Evolutionary conservation across 2,888 invertebrate species (phyloP).

Genomic region (Caenorhabditis sulstoni): DNA sequence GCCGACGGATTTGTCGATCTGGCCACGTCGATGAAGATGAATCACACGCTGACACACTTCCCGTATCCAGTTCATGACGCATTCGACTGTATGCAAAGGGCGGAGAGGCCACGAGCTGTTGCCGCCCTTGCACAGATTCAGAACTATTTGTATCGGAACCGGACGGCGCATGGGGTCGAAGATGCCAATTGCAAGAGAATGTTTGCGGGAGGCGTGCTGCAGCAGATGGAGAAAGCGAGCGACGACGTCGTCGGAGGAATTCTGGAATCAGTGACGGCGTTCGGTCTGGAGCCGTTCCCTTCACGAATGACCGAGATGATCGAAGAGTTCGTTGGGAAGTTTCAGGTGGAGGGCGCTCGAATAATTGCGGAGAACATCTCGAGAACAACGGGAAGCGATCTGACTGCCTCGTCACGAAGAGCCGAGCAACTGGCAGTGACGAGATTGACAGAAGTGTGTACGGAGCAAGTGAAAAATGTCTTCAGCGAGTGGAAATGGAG

Average conservation of each 20-base stretch:
- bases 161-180: constrained; percentile 44
- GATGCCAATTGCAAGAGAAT: constrained; percentile 62
- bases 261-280: constrained; percentile 14
- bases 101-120: constrained; percentile 57
- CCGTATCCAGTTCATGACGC: constrained; percentile 69
- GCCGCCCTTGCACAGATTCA: constrained; percentile 64
- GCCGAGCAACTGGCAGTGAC: constrained; percentile 59
- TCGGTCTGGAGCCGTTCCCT: constrained; percentile 47
- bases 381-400: constrained; percentile 35
- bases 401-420: constrained; percentile 40
- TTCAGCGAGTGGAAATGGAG: constrained; percentile 69
- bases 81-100: constrained; percentile 63
- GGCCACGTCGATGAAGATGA: constrained; percentile 69
- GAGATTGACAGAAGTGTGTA: constrained; percentile 60
- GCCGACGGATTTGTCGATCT: constrained; percentile 76
- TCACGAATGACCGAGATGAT: constrained; percentile 54
- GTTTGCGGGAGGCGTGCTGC: constrained; percentile 54
- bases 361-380: constrained; percentile 55
- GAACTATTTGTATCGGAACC: constrained; percentile 60
- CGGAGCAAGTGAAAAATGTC: constrained; percentile 60
- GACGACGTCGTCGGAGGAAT: constrained; percentile 43
- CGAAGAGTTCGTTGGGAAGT: constrained; percentile 59
- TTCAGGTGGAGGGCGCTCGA: constrained; percentile 55
- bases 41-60: constrained; percentile 69
- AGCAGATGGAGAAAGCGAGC: constrained; percentile 51